Conservation (phyloP, 2,888 invertebrate genomes). For the Trachelus stipa region DNA sequence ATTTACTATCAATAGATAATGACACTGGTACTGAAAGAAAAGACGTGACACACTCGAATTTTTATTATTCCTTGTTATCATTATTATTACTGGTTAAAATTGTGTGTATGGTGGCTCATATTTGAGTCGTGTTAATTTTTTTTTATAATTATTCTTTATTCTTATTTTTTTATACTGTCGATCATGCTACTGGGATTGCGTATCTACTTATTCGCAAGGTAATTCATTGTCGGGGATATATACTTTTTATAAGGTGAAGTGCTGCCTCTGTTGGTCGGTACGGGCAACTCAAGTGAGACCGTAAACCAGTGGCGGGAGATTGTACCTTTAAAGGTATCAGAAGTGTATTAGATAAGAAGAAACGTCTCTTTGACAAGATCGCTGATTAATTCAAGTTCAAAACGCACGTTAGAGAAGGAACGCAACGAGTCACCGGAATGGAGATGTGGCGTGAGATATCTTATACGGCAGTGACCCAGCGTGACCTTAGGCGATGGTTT, state of each 20-base stretch:
- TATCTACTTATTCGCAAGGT: background rate
- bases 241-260: background rate
- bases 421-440: conserved; percentile 18
- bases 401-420: background rate
- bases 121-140: too few species aligned
- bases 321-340: background rate
- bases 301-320: background rate
- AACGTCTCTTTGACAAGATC: background rate
- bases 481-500: conserved; percentile 38
- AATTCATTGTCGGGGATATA: background rate
- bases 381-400: background rate
- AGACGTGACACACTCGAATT: background rate
- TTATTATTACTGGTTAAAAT: background rate
- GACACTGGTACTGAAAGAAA: background rate
- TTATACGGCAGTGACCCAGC: conserved; percentile 36
- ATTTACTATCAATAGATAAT: background rate
- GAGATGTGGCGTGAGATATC: conserved; percentile 38
- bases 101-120: background rate
- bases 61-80: background rate
- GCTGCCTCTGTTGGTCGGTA: background rate
- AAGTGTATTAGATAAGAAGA: conserved; percentile 3
- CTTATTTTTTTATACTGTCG: too few species aligned
- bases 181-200: background rate
- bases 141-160: too few species aligned
- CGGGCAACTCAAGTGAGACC: background rate